Evolutionary conservation across 1,140 invertebrate species (phyloP).

Genomic region (Drosophila santomea): DNA sequence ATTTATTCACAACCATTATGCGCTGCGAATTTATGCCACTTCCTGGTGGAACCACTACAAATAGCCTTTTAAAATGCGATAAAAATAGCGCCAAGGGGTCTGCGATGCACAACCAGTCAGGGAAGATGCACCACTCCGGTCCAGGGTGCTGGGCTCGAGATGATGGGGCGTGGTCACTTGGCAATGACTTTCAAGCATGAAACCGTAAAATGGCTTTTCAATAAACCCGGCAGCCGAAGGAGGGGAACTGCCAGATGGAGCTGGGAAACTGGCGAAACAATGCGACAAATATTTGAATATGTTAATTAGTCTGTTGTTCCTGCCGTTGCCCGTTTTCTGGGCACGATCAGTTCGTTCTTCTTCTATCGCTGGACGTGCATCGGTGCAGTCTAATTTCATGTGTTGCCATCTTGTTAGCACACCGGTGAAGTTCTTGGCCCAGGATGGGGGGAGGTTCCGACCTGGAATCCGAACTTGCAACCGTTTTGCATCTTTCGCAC

Average conservation of each 20-base stretch:
- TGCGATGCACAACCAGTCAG: slow-evolving; percentile 17
- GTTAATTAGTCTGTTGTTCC: slow-evolving; percentile 74
- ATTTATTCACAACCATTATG: slow-evolving; percentile 83
- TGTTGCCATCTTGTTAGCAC: slow-evolving; percentile 78
- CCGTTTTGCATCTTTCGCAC: slow-evolving; percentile 80
- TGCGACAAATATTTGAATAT: slow-evolving; percentile 83
- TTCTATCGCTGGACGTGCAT: slow-evolving; percentile 77
- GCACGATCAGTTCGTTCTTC: slow-evolving; percentile 73
- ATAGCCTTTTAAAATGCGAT: slow-evolving; percentile 83
- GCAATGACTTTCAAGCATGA: slow-evolving; percentile 77
- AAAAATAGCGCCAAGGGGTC: slow-evolving; percentile 81
- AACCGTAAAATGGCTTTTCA: slow-evolving; percentile 82
- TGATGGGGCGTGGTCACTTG: slow-evolving; percentile 64
- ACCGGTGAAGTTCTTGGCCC: slow-evolving; percentile 17
- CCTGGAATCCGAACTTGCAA: slow-evolving; percentile 25
- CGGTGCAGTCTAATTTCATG: slow-evolving; percentile 81
- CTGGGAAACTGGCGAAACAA: slow-evolving; percentile 66
- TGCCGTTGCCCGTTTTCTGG: slow-evolving; percentile 46
- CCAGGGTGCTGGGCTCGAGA: slow-evolving; percentile 25
- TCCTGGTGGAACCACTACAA: slow-evolving; percentile 81
- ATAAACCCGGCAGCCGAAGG: slow-evolving; percentile 52
- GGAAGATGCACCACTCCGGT: slow-evolving; percentile 31
- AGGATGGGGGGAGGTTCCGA: slow-evolving; percentile 8
- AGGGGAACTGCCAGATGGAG: slow-evolving; percentile 17
- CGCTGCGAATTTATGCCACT: slow-evolving; percentile 81